phyloP scores from a whole-genome alignment of 2,797 vertebrate genomes.

The Halcyon badia region DNA sequence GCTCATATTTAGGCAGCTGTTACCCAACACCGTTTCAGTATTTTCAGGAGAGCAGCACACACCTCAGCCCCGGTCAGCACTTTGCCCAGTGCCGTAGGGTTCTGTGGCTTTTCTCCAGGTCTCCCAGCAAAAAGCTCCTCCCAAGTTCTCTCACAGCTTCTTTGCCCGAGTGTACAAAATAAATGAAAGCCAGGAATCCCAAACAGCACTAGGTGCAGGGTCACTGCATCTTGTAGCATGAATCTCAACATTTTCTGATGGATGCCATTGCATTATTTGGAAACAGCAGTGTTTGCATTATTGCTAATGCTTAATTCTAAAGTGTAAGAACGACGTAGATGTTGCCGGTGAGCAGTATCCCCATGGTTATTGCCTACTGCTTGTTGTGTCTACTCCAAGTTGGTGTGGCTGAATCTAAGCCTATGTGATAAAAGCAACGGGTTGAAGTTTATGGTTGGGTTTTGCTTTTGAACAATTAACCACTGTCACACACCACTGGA shows the following conservation, averaged over 20 bases:
- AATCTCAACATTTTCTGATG: rapidly evolving
- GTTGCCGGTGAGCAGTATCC: neutral
- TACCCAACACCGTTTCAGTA: neutral
- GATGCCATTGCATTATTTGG: neutral
- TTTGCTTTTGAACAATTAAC: neutral
- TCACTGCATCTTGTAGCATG: neutral
- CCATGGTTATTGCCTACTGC: rapidly evolving
- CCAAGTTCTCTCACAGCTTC: neutral
- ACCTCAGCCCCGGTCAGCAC: rapidly evolving
- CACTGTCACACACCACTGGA: neutral
- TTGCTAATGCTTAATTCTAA: neutral
- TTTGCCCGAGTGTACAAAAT: rapidly evolving
- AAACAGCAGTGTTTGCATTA: neutral
- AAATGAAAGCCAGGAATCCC: neutral
- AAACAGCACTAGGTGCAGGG: neutral
- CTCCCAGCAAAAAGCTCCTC: neutral
- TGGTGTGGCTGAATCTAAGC: neutral
- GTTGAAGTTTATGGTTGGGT: neutral
- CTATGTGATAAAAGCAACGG: neutral
- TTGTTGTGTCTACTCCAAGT: rapidly evolving
- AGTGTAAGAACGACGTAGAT: neutral
- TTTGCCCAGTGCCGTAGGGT: too few species aligned
- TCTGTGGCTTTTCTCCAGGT: neutral
- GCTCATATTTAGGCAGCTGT: neutral
- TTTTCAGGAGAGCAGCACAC: neutral